Percentiles rank a stretch among this genome's conserved stretches.
phyloP scores from a whole-genome alignment of 2,797 vertebrate species.

The Capromys pilorides region DNA sequence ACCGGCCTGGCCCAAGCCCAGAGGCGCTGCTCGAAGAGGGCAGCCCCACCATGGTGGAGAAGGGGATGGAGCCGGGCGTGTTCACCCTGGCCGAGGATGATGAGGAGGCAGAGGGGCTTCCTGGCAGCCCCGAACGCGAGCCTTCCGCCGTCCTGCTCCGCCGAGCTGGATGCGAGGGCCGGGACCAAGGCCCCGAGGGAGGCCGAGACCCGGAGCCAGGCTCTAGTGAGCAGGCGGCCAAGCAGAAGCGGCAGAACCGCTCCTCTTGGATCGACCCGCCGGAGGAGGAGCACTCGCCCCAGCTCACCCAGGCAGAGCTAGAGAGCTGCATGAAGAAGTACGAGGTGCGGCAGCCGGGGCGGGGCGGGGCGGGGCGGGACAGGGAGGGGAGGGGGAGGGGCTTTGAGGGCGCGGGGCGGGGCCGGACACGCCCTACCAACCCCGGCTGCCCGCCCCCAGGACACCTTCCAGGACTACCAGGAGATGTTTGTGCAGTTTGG shows the following conservation, averaged over 20 bases:
- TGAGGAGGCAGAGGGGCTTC: conserved; percentile 87
- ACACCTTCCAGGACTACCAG: conserved; percentile 98
- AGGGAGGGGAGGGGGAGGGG: background rate
- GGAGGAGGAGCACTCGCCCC: conserved; percentile 88
- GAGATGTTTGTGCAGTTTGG: conserved; percentile 99
- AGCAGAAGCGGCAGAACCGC: conserved; percentile 84
- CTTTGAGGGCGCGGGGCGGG: background rate
- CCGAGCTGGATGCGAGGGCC: conserved; percentile 81
- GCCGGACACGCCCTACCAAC: too few relatives aligned
- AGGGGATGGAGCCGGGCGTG: conserved; percentile 93
- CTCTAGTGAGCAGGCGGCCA: conserved; percentile 83
- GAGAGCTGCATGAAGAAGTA: conserved; percentile 99
- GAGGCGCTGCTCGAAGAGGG: conserved; percentile 94
- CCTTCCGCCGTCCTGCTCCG: conserved; percentile 64
- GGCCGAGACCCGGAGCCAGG: conserved; percentile 79
- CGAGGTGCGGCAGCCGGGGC: conserved; percentile 84
- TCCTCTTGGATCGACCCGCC: conserved; percentile 97
- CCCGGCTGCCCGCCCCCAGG: conserved; percentile 83
- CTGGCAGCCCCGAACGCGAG: conserved; percentile 77
- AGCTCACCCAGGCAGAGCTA: conserved; percentile 95
- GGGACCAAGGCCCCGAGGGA: conserved; percentile 80
- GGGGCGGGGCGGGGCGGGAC: too few relatives aligned
- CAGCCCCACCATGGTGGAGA: conserved; percentile 97
- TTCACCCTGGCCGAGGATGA: conserved; percentile 95
- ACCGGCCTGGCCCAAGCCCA: conserved; percentile 83